phyloP scores from a whole-genome alignment of 1,140 invertebrate genomes.

The Chionoecetes opilio region DNA sequence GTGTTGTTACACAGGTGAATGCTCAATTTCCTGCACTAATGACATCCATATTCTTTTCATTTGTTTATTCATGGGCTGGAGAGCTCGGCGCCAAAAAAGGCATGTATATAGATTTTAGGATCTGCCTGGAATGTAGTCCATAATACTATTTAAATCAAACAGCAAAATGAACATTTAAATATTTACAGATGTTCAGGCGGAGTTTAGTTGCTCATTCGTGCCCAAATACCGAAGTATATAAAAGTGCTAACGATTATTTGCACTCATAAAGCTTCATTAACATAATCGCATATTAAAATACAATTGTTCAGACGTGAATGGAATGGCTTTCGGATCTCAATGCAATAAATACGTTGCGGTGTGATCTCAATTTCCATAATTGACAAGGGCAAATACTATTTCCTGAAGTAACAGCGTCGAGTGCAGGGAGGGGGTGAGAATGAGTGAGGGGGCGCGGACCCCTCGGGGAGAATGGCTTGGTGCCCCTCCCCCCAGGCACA shows the following conservation, averaged over 20 bases:
- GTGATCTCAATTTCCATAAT: slow-evolving; percentile 35
- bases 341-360: neutral
- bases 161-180: slow-evolving; percentile 63
- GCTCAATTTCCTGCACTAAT: slow-evolving; percentile 63
- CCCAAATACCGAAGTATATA: slow-evolving; percentile 58
- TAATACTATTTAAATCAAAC: slow-evolving; percentile 45
- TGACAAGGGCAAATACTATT: slow-evolving; percentile 36
- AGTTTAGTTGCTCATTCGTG: slow-evolving; percentile 39
- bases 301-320: slow-evolving; percentile 39
- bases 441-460: no score
- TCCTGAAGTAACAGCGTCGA: no score
- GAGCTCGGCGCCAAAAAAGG: neutral
- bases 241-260: slow-evolving; percentile 57
- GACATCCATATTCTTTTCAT: slow-evolving; percentile 68
- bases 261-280: slow-evolving; percentile 55
- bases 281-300: slow-evolving; percentile 61
- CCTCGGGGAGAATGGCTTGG: no score
- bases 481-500: no score
- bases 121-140: slow-evolving; percentile 32
- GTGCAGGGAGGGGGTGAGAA: no score
- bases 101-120: neutral
- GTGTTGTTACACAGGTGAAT: slow-evolving; percentile 50
- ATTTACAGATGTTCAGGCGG: slow-evolving; percentile 49
- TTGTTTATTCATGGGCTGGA: slow-evolving; percentile 42
- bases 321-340: neutral